Conservation (phyloP, 2,797 vertebrate species). For the Antennarius maculatus region DNA sequence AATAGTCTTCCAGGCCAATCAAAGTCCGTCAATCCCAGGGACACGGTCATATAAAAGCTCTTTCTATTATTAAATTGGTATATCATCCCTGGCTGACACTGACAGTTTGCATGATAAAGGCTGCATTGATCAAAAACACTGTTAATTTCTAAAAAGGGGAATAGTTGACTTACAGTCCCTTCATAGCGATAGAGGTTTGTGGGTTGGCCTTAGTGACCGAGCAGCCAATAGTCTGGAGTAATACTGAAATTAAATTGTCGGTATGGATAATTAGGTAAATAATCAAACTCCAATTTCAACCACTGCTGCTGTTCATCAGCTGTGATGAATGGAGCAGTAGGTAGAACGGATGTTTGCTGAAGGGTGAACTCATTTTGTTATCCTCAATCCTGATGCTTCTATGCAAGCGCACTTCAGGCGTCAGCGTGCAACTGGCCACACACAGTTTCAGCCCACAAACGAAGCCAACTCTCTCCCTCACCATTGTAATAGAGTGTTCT, state of each 20-base stretch:
- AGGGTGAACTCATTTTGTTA: constrained; percentile 16
- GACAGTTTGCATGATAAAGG: constrained; percentile 64
- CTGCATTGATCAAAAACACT: constrained; percentile 65
- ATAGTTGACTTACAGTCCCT: constrained; percentile 39
- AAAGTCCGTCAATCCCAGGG: constrained; percentile 69
- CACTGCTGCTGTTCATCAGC: neutral
- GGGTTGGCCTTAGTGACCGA: constrained; percentile 4
- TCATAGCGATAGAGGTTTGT: constrained; percentile 8
- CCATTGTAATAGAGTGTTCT: constrained; percentile 49
- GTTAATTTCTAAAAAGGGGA: constrained; percentile 52
- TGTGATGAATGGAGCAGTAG: neutral
- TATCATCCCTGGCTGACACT: constrained; percentile 74
- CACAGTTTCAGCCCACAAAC: constrained; percentile 46
- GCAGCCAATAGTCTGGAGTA: neutral
- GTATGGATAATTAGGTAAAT: constrained; percentile 15
- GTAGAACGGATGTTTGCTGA: constrained; percentile 1
- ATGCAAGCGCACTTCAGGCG: constrained; percentile 8
- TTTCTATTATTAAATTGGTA: constrained; percentile 80
- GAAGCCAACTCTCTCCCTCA: constrained; percentile 20
- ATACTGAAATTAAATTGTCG: neutral
- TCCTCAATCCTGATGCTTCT: constrained; percentile 23
- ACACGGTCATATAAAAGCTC: constrained; percentile 76
- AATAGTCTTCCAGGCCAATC: constrained; percentile 74
- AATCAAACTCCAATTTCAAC: neutral
- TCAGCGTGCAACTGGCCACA: neutral